Evolutionary conservation across 2,113 vertebrate genomes (phyloP), one percentile per base, ranked within the genome.

Genomic region (Megaceryle torquata): DNA sequence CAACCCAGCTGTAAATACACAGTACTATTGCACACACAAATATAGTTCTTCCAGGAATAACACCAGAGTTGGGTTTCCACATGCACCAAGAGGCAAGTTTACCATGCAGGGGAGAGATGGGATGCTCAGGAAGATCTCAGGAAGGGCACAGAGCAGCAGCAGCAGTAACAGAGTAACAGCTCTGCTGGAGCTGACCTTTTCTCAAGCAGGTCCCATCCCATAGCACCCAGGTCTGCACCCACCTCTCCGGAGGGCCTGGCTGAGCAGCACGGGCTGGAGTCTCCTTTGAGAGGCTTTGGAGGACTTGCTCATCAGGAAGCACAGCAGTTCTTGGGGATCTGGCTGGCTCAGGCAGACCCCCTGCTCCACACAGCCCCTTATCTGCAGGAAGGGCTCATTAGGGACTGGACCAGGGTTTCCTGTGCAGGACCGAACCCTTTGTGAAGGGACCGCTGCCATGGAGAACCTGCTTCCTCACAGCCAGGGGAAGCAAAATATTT

Each of bases 401-500:
- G 82, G 91, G 94, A 97, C 96, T 6, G 70, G 84, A 94, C 69
- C 59, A 77, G 91, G 48, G 95, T 70, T 98, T 98, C 98, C 98
- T 97, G 97, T 37, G 54, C 92, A 76, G 90, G 94, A 93, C 83
- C 57, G 2, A 95, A 92, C 39, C 67, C 76, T 96, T 95, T 98
- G 90, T 90, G 80, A 76, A 93, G 65, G 67, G 61, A 60, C 8
- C 61, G 94, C 89, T 81, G 81, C 95, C 75, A 94, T 82, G 92
- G 96, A 95, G 89, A 98, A 91, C 79, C 71, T 24, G 67, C 81
- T 98, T 98, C 97, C 98, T 96, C 96, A 95, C 85, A 80, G 86
- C 81, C 48, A 85, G 85, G 97, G 96, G 90, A 98, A 97, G 94
- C 69, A 95, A 93, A 97, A 96, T 95, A 96, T 97, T 98, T 97